These are phyloP conservation scores for Calosoma granatense DNA, from an alignment of 1,140 invertebrate genomes.

Conservation along the genomic window DNA sequence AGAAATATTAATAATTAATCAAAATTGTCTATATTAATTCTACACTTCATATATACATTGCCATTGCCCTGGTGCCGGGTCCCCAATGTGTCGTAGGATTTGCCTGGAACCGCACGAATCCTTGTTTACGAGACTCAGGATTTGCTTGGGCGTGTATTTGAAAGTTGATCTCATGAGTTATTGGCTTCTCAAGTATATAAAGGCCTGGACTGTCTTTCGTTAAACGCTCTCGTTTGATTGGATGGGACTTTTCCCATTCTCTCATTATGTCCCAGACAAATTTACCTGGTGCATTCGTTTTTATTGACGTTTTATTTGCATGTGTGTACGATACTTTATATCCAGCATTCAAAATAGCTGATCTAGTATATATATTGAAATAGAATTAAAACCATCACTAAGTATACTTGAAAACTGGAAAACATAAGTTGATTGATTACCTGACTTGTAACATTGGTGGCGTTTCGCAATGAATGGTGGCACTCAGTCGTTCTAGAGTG, in stretches of 20 bases:
- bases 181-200: slow-evolving; percentile 45
- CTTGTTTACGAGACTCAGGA: slow-evolving; percentile 62
- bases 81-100: slow-evolving; percentile 86
- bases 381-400: neutral
- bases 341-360: slow-evolving; percentile 87
- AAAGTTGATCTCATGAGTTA: slow-evolving; percentile 45
- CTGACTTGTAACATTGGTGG: slow-evolving; percentile 54
- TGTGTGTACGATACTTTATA: slow-evolving; percentile 90
- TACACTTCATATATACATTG: slow-evolving; percentile 51
- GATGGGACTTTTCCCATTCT: slow-evolving; percentile 63
- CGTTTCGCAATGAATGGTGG: slow-evolving; percentile 51
- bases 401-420: neutral
- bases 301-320: slow-evolving; percentile 75
- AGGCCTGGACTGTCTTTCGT: slow-evolving; percentile 41
- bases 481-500: slow-evolving; percentile 51
- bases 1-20: no score
- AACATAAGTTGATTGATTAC: slow-evolving; percentile 30
- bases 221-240: slow-evolving; percentile 44
- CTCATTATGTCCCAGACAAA: slow-evolving; percentile 92
- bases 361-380: slow-evolving; percentile 56
- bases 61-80: slow-evolving; percentile 63
- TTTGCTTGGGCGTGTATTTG: slow-evolving; percentile 61
- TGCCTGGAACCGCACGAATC: slow-evolving; percentile 69
- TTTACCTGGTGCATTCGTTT: slow-evolving; percentile 81
- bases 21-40: no score